Percentiles rank a stretch among this genome's conserved stretches.
Conservation (phyloP, 2,113 vertebrate genomes). For the Aspiorhynchus laticeps region DNA sequence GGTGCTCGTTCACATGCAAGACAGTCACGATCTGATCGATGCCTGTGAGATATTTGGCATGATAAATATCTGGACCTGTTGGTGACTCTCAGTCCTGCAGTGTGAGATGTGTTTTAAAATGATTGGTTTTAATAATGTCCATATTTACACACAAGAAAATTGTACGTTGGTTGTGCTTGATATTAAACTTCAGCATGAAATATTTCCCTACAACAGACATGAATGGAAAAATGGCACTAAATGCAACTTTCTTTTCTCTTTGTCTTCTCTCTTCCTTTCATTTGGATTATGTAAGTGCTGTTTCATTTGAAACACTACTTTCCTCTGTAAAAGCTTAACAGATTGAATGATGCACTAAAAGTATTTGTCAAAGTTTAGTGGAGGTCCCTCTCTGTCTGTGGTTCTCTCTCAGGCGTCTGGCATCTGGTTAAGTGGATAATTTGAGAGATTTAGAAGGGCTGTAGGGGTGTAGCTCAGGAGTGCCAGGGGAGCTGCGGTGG, state of each 20-base stretch:
- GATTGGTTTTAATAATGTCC: too few relatives aligned
- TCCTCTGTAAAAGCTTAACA: constrained; percentile 77
- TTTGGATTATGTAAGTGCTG: background rate
- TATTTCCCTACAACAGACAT: background rate
- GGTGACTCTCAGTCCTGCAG: too few relatives aligned
- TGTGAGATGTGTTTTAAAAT: too few relatives aligned
- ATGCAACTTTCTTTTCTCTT: background rate
- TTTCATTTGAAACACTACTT: background rate
- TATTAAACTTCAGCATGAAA: too few relatives aligned
- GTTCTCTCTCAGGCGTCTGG: constrained; percentile 16
- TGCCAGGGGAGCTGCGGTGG: constrained; percentile 60
- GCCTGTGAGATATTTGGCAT: too few relatives aligned
- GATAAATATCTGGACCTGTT: too few relatives aligned
- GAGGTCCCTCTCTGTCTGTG: constrained; percentile 51
- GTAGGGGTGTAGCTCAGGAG: constrained; percentile 56
- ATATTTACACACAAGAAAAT: too few relatives aligned
- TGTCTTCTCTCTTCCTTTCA: constrained; percentile 26
- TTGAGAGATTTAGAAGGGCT: constrained; percentile 69
- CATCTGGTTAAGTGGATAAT: constrained; percentile 74
- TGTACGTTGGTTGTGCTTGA: too few relatives aligned
- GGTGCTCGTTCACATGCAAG: too few relatives aligned
- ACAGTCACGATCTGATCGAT: too few relatives aligned
- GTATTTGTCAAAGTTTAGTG: constrained; percentile 71
- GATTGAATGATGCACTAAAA: constrained; percentile 83
- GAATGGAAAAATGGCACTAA: background rate